Evolutionary conservation across 2,113 vertebrate genomes (phyloP).

Genomic region (Gnathonemus echidnorhynchus): DNA sequence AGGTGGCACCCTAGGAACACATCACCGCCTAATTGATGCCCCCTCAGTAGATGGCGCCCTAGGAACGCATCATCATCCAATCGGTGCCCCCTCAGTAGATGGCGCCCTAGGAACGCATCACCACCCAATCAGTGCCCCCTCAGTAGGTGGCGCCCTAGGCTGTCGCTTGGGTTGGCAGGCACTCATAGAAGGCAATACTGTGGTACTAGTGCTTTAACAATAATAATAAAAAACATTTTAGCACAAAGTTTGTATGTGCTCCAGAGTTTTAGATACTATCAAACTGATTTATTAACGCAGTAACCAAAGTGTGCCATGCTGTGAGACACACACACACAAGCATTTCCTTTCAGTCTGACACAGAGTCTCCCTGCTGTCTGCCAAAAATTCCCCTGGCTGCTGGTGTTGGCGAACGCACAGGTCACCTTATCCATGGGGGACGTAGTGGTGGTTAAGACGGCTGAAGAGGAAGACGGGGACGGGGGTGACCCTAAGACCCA

Average conservation of each 20-base stretch:
- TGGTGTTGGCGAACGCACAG: conserved; percentile 80
- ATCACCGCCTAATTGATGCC: no score
- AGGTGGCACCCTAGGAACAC: no score
- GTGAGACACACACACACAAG: background rate
- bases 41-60: no score
- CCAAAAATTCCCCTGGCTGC: background rate
- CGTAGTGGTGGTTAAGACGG: conserved; percentile 79
- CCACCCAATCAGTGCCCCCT: no score
- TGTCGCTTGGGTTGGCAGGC: background rate
- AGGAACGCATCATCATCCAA: no score
- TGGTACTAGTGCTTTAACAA: background rate
- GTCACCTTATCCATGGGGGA: conserved; percentile 87
- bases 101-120: no score
- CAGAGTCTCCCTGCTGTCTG: background rate
- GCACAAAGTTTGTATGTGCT: background rate
- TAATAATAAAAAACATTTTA: background rate
- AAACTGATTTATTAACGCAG: background rate
- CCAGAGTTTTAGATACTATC: background rate
- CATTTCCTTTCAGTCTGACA: background rate
- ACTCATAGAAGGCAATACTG: no score
- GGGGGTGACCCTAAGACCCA: conserved; percentile 83
- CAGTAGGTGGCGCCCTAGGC: background rate
- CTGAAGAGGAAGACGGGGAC: conserved; percentile 66
- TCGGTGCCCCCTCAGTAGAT: no score
- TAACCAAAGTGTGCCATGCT: background rate